phyloP scores from a whole-genome alignment of 1,140 invertebrate genomes.

The Scaptomyza pallida region DNA sequence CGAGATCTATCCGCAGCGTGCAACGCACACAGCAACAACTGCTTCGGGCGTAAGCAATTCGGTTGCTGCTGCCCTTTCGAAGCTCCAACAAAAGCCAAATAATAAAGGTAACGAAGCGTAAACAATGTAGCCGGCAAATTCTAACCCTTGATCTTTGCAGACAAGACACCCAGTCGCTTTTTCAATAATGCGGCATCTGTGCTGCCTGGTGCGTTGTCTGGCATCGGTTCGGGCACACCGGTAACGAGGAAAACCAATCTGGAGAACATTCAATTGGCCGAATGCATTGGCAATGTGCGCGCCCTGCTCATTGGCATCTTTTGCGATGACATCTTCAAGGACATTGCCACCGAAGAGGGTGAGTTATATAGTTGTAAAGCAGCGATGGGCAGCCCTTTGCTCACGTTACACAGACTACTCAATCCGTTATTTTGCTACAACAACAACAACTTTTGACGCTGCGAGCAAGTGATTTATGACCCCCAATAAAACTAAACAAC shows the following conservation, averaged over 20 bases:
- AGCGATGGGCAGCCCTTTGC: no score
- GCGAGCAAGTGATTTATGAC: no score
- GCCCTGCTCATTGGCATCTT: conserved; percentile 93
- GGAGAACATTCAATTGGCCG: conserved; percentile 91
- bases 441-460: no score
- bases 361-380: conserved; percentile 14
- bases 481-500: no score
- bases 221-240: conserved; percentile 17
- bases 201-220: conserved; percentile 8
- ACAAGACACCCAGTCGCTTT: conserved; percentile 51
- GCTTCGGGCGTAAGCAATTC: conserved; percentile 77
- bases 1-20: conserved; percentile 92
- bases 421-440: no score
- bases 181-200: conserved; percentile 20
- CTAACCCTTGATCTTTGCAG: conserved; percentile 11
- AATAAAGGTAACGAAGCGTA: no score
- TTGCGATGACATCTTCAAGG: conserved; percentile 88
- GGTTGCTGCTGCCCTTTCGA: conserved; percentile 84
- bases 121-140: not conserved
- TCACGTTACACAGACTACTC: no score
- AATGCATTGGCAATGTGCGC: conserved; percentile 93
- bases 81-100: conserved; percentile 87
- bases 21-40: conserved; percentile 1
- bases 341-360: conserved; percentile 82
- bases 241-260: conserved; percentile 86